Evolutionary conservation across 2,888 invertebrate genomes (phyloP), one percentile per base, ranked within the genome.

Genomic region (Carabus problematicus): DNA sequence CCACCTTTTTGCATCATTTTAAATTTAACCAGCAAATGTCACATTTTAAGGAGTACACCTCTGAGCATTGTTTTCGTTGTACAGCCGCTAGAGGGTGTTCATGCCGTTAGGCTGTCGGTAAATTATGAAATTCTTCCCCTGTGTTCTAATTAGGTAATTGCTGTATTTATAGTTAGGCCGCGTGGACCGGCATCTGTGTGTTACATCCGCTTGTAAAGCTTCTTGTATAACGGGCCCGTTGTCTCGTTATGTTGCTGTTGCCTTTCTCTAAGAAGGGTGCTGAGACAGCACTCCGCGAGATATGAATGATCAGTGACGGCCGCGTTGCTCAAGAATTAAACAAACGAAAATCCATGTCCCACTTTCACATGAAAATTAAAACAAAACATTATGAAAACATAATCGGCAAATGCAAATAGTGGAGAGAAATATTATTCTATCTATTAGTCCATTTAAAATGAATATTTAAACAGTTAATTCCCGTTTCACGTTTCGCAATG

Each of bases 111-210:
- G 12, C 52, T n/a, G 52, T 16, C 52, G 52, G 52, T 52, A 39
- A 56, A 56, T 56, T 56, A 56, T 56, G 56, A 56, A 56, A 40
- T 40, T 18, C 40, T 56, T 29, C 19, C 40, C n/a, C 39, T n/a
- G 56, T 40, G 56, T 14, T 39, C 56, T 56, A 56, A 56, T 56
- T 56, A 56, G 56, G 40, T 56, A 56, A 56, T 56, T 56, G 56
- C 39, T 40, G 40, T 56, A 56, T 56, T 56, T 56, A 56, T 56
- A 56, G 29, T 39, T 39, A 39, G 12, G 12, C 12, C 40, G 12
- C 29, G 11, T 56, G 29, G 8, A 8, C 14, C 39, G 11, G 29
- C 29, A 39, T 56, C 29, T 56, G 56, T 19, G 56, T 56, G 56
- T 56, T 8, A 11, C 1, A 29, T n/a, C 39, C n/a, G 55, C 8